Conservation (phyloP, 2,113 vertebrate genomes). For the Herpailurus yagouaroundi region DNA sequence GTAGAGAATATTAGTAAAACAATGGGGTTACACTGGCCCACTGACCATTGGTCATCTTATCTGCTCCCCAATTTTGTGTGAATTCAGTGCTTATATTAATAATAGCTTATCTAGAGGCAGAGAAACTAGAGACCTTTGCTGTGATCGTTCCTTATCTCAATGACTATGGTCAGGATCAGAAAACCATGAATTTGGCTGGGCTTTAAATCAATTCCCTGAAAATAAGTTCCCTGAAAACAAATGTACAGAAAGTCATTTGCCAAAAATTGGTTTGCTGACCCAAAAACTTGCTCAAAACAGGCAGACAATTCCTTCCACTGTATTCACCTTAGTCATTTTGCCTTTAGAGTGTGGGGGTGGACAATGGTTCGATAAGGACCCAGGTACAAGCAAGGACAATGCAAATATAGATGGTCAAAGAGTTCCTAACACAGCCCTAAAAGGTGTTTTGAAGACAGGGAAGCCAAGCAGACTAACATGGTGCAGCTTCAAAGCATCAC, state of each 20-base stretch:
- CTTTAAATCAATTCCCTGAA: not conserved
- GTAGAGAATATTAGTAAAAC: not conserved
- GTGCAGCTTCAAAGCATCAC: not conserved
- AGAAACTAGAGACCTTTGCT: not conserved
- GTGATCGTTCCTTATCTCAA: not conserved
- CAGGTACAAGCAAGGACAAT: accelerated
- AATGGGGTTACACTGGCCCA: not conserved
- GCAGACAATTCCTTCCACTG: not conserved
- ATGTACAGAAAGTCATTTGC: not conserved
- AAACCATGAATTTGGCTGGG: not conserved
- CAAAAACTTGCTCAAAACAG: not conserved
- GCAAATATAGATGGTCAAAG: not conserved
- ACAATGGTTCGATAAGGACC: not conserved
- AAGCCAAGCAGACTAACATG: not conserved
- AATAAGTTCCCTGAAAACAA: not conserved
- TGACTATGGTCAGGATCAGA: not conserved
- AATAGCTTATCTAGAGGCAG: not conserved
- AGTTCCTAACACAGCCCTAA: not conserved
- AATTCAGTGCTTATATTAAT: not conserved
- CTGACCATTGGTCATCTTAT: not conserved
- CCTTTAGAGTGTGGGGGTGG: not conserved
- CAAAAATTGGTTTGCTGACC: not conserved
- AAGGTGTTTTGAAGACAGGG: not conserved
- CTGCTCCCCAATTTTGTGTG: not conserved
- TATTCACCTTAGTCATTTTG: not conserved